Conservation (phyloP, 2,113 vertebrate species). For the Poeciliopsis turrubarensis region DNA sequence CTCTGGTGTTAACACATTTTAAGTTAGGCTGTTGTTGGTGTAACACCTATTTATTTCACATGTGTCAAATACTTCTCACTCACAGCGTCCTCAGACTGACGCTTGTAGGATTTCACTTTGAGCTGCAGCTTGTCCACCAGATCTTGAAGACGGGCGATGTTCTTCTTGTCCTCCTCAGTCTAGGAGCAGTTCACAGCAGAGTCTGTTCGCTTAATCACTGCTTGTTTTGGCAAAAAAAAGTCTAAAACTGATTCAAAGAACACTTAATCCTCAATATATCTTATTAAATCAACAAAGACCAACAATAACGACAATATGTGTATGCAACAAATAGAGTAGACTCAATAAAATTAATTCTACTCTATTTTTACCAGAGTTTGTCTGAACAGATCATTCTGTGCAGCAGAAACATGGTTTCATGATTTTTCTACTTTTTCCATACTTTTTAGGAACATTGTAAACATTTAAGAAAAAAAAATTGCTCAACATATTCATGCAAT, state of each 20-base stretch:
- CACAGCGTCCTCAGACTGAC: constrained; percentile 78
- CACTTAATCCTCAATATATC: not conserved
- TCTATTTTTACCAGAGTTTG: not conserved
- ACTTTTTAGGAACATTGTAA: not conserved
- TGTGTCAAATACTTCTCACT: constrained; percentile 61
- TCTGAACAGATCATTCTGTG: not conserved
- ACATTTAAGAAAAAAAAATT: not conserved
- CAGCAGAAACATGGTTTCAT: not conserved
- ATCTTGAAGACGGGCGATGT: constrained; percentile 77
- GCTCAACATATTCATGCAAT: too few relatives aligned
- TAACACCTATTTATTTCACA: constrained; percentile 19
- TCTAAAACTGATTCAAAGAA: not conserved
- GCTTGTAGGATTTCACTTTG: constrained; percentile 83
- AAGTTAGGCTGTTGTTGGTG: constrained; percentile 20
- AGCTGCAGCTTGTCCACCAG: constrained; percentile 83
- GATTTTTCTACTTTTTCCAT: not conserved
- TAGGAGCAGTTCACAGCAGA: constrained; percentile 37
- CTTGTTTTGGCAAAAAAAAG: not conserved
- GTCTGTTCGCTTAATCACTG: not conserved
- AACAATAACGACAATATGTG: not conserved
- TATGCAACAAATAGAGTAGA: not conserved
- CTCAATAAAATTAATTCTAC: not conserved
- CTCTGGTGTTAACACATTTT: constrained; percentile 8
- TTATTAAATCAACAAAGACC: constrained; percentile 1
- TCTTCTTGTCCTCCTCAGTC: constrained; percentile 83